phyloP scores from a whole-genome alignment of 2,113 vertebrate species.

The Sorex araneus region DNA sequence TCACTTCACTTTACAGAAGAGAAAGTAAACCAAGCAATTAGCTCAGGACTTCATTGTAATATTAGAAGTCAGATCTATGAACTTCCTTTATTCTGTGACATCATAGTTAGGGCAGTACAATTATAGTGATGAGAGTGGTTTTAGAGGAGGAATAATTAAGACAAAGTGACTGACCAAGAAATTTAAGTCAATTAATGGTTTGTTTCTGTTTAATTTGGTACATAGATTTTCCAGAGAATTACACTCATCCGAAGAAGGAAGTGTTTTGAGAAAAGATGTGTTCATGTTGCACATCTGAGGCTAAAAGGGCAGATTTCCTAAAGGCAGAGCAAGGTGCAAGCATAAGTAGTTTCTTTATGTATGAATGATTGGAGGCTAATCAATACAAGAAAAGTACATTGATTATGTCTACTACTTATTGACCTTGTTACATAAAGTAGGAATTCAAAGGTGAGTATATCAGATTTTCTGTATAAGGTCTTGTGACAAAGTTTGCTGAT shows the following conservation, averaged over 20 bases:
- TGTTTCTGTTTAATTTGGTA: not conserved
- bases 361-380: not conserved
- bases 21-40: not conserved
- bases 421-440: not conserved
- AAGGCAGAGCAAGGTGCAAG: not conserved
- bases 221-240: slow-evolving; percentile 15
- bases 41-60: not conserved
- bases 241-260: not conserved
- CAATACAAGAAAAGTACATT: not conserved
- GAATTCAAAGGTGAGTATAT: slow-evolving; percentile 19
- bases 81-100: not conserved
- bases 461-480: not conserved
- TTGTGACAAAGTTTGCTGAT: slow-evolving; percentile 42
- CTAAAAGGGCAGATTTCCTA: not conserved
- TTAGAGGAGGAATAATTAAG: not conserved
- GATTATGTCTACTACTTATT: not conserved
- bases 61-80: not conserved
- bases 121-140: not conserved
- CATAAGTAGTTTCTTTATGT: not conserved
- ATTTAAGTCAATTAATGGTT: not conserved
- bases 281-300: not conserved
- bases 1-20: slow-evolving; percentile 44
- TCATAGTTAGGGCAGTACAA: not conserved
- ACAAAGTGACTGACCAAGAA: slow-evolving; percentile 36
- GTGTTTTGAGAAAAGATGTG: not conserved